Conservation (phyloP, 2,797 vertebrate genomes). For the Aplochiton taeniatus region DNA sequence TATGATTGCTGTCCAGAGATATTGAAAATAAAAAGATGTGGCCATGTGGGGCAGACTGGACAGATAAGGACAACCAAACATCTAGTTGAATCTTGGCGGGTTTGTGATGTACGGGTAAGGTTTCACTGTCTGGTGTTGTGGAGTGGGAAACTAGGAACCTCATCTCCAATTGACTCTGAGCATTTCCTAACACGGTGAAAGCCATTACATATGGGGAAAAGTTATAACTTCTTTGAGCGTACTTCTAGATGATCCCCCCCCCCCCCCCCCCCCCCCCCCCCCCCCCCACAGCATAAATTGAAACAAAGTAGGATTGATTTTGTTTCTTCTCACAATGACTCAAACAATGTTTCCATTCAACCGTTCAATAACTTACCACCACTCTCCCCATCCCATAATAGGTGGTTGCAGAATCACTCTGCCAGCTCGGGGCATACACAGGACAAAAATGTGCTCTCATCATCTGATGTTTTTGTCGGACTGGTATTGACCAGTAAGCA, state of each 20-base stretch:
- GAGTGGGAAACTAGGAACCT: constrained; percentile 32
- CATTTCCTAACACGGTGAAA: not conserved
- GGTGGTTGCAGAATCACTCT: constrained; percentile 46
- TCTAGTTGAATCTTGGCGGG: constrained; percentile 34
- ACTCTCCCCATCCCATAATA: constrained; percentile 49
- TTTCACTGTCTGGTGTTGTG: constrained; percentile 27
- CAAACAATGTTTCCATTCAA: constrained; percentile 24
- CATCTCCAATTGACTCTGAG: constrained; percentile 28
- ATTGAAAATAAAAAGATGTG: constrained; percentile 1
- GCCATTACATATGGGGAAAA: not conserved
- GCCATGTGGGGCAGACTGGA: constrained; percentile 9
- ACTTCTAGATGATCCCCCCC: not conserved
- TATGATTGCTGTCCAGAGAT: not conserved
- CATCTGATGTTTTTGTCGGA: constrained; percentile 25
- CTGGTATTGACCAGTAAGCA: not conserved
- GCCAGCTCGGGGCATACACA: constrained; percentile 37
- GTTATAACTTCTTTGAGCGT: too few relatives aligned
- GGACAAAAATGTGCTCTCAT: not conserved
- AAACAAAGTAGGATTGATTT: constrained; percentile 18
- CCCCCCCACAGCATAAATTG: not conserved
- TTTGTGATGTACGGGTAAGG: constrained; percentile 32
- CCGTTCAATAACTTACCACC: constrained; percentile 37
- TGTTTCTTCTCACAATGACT: constrained; percentile 25
- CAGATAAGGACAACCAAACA: constrained; percentile 25
- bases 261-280: too few relatives aligned